These are phyloP conservation scores for Muscicapa striata DNA, from an alignment of 2,797 vertebrate species.

Conservation along the genomic window DNA sequence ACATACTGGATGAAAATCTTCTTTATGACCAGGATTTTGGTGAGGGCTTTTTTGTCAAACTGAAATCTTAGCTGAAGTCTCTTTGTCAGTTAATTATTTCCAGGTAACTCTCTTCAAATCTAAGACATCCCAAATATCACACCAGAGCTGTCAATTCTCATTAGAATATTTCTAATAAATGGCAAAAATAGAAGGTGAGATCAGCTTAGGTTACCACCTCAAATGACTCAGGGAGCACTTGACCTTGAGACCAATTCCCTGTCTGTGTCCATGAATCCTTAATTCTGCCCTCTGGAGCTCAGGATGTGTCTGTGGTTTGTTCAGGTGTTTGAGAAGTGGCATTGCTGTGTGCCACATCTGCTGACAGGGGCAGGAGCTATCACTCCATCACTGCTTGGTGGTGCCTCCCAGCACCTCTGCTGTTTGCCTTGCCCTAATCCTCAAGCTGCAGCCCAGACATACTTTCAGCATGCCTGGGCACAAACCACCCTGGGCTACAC, in stretches of 20 bases:
- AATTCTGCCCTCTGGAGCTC: neutral
- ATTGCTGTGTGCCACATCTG: neutral
- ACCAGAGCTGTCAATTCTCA: neutral
- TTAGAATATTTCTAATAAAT: neutral
- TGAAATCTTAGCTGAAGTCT: neutral
- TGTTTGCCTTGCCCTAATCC: neutral
- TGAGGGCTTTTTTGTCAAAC: neutral
- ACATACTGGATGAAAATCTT: neutral
- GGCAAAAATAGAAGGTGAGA: neutral
- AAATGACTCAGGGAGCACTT: neutral
- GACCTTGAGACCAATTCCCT: neutral
- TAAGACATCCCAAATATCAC: neutral
- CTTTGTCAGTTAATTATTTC: neutral
- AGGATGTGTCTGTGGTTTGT: neutral
- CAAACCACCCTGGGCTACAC: neutral
- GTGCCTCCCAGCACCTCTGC: neutral
- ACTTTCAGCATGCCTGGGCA: neutral
- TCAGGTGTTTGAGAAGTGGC: neutral
- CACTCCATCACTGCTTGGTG: rapidly evolving
- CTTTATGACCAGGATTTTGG: neutral
- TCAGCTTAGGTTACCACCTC: neutral
- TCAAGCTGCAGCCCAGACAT: neutral
- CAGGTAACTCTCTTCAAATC: neutral
- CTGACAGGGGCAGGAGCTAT: neutral
- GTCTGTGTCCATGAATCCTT: neutral